phyloP scores from a whole-genome alignment of 2,888 invertebrate genomes.

The Tetranychus piercei region DNA sequence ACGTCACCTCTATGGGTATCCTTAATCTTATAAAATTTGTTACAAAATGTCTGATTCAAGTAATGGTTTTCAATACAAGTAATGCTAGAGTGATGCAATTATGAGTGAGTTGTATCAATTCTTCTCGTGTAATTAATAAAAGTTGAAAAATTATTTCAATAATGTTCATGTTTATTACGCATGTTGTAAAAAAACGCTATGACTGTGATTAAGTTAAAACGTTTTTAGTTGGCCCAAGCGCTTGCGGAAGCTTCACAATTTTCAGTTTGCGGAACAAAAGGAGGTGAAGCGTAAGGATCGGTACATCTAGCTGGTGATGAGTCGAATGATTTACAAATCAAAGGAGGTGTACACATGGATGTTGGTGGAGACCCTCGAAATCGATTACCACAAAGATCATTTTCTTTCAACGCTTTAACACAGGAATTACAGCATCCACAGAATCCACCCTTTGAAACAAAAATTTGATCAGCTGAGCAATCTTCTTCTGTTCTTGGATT shows the following conservation, averaged over 20 bases:
- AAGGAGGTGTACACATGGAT: background rate
- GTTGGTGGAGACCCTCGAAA: background rate
- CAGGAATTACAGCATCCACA: background rate
- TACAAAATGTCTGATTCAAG: too few relatives aligned
- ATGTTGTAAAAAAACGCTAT: too few relatives aligned
- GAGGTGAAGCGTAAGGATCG: background rate
- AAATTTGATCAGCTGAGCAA: background rate
- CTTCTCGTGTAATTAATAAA: too few relatives aligned
- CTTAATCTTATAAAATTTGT: background rate
- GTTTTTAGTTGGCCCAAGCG: too few relatives aligned
- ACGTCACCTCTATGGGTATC: constrained; percentile 49
- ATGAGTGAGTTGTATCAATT: too few relatives aligned
- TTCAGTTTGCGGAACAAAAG: background rate
- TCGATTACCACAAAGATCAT: background rate
- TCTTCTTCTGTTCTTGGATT: background rate
- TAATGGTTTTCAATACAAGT: too few relatives aligned
- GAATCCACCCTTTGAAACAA: background rate
- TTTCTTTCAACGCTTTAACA: background rate
- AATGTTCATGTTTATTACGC: too few relatives aligned
- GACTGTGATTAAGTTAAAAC: too few relatives aligned
- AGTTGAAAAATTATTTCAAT: too few relatives aligned
- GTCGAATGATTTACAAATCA: background rate
- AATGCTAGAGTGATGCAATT: too few relatives aligned
- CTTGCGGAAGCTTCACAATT: too few relatives aligned
- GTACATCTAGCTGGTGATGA: background rate